Base-by-base conservation (phyloP, 1,140 invertebrate genomes). In the Micrasema minimum region DNA sequence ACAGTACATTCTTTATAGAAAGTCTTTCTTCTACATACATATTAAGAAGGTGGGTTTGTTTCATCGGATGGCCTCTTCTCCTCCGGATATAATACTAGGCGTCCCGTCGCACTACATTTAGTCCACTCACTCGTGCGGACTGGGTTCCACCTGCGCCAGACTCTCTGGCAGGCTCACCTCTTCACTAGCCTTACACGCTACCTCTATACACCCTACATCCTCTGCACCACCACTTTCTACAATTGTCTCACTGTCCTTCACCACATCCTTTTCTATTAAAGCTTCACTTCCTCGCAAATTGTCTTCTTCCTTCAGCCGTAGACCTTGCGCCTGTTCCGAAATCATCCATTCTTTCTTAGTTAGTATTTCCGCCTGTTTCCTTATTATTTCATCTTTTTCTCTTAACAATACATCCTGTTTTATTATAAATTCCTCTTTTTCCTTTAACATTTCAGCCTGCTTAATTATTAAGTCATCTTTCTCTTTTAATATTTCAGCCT, bases 41-140 rank as follows among this genome's bases (percentile, higher is more conserved):
- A 37, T 69, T 66, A 69, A 75, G 67, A 72, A 75, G 73, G 73
- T 75, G 73, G 73, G 73, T 61, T 73, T 67, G 62, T 66, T 69
- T 68, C 26, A 62, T 70, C 46, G 62, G 66, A 69, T 74, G 31
- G 38, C 53, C 67, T 66, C 57, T 43, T 43, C 59, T 37, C 43
- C 12, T 31, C 53, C 65, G 69, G 55, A 45, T 72, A 67, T 51
- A 14, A 41, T 43, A 20, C 48, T 66, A 64, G 41, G 43, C 20
- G 67, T 26, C 6, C 31, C 62, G 26, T 7, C 7, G 26, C 26
- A 31, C 26, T 4, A 31, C 7, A 31, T 4, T 31, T 7, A n/a
- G n/a, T 7, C 26, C 46, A 66, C 70, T 46, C 69, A 69, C 73
- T 69, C 26, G 3, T 31, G 26, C 26, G 26, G 26, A 31, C 69